Conservation (phyloP, 1,140 invertebrate species). For the Drosophila sechellia region DNA sequence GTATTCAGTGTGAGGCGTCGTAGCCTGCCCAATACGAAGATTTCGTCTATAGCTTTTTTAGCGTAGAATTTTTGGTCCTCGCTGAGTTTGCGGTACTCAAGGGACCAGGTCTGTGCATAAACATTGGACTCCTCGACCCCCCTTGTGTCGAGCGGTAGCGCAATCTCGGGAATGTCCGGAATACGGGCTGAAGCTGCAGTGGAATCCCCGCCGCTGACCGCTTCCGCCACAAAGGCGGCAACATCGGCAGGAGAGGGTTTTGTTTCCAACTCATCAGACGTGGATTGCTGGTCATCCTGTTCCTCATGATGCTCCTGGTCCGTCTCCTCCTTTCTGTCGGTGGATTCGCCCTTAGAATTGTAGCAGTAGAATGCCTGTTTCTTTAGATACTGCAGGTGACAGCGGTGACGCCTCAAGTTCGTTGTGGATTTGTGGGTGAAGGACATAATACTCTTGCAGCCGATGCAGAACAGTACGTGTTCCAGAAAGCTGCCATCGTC, state of each 20-base stretch:
- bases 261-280: conserved; percentile 43
- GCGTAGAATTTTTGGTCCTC: conserved; percentile 70
- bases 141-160: conserved; percentile 29
- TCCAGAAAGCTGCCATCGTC: conserved; percentile 64
- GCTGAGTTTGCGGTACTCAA: conserved; percentile 65
- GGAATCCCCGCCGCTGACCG: background rate
- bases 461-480: conserved; percentile 54
- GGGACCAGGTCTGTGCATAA: conserved; percentile 65
- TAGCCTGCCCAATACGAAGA: conserved; percentile 65
- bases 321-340: conserved; percentile 16
- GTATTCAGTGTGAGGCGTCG: conserved; percentile 62
- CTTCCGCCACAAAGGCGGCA: conserved; percentile 28
- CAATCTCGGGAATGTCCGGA: conserved; percentile 15
- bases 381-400: conserved; percentile 63
- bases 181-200: background rate
- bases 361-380: conserved; percentile 23
- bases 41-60: conserved; percentile 68
- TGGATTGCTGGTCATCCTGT: conserved; percentile 16
- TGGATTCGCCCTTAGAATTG: conserved; percentile 17
- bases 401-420: conserved; percentile 61
- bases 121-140: conserved; percentile 54
- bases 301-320: conserved; percentile 35
- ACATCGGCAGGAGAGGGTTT: conserved; percentile 44
- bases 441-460: conserved; percentile 63
- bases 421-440: conserved; percentile 67